phyloP scores from a whole-genome alignment of 2,113 vertebrate species.

The Pelvicachromis taeniatus region DNA sequence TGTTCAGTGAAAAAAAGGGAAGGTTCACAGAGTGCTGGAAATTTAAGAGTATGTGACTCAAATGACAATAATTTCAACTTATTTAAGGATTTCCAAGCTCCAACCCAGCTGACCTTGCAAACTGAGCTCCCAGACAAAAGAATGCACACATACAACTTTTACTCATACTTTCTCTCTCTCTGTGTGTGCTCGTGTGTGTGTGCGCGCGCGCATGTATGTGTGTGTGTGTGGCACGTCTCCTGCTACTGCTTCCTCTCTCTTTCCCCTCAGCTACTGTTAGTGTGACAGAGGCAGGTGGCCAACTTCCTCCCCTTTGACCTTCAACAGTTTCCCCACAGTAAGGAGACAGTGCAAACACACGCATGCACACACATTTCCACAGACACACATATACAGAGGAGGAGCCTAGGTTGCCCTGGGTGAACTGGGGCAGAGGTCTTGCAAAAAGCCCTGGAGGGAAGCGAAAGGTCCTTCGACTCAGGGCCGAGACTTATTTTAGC shows the following conservation, averaged over 20 bases:
- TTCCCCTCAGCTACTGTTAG: conserved; percentile 34
- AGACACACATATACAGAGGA: conserved; percentile 46
- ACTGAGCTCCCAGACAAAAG: neutral
- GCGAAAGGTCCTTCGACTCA: conserved; percentile 54
- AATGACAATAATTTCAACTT: neutral
- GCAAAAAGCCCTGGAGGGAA: conserved; percentile 50
- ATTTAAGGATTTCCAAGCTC: neutral
- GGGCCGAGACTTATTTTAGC: conserved; percentile 48
- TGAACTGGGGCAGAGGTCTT: conserved; percentile 73
- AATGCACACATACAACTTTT: neutral
- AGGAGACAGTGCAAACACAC: conserved; percentile 50
- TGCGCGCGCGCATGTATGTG: neutral
- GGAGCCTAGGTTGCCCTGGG: conserved; percentile 71
- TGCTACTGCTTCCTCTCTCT: conserved; percentile 45
- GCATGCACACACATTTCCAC: conserved; percentile 14
- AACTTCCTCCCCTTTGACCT: conserved; percentile 74
- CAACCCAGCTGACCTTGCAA: neutral
- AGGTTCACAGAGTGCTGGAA: neutral
- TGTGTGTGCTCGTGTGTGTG: neutral
- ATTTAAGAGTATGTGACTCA: neutral
- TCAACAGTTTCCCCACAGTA: conserved; percentile 60
- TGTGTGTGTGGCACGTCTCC: neutral
- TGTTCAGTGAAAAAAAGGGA: neutral
- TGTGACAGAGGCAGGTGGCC: conserved; percentile 72
- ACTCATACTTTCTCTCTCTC: neutral